Evolutionary conservation across 2,797 vertebrate genomes (phyloP).

Genomic region (Octomys mimax): DNA sequence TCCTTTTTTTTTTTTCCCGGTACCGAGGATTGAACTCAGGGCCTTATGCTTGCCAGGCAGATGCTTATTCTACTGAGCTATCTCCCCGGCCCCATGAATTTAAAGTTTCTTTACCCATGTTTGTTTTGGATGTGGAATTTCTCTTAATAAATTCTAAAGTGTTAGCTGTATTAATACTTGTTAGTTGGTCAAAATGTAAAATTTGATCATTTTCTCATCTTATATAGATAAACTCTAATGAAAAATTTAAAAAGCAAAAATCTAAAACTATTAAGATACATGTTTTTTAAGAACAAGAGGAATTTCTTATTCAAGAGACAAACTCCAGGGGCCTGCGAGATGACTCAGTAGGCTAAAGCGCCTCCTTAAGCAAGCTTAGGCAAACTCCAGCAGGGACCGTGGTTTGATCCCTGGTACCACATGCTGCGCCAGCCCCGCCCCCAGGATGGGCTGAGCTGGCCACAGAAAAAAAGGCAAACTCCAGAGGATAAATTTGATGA

Average conservation of each 20-base stretch:
- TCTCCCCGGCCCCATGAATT: too few relatives aligned
- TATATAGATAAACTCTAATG: neutral
- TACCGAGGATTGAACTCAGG: too few relatives aligned
- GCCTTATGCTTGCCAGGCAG: too few relatives aligned
- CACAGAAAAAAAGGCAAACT: neutral
- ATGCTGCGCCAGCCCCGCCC: too few relatives aligned
- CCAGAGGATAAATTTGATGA: neutral
- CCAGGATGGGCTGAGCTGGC: too few relatives aligned
- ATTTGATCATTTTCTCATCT: neutral
- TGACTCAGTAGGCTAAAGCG: too few relatives aligned
- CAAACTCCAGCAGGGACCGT: too few relatives aligned
- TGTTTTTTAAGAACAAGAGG: neutral
- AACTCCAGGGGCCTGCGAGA: too few relatives aligned
- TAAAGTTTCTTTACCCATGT: neutral
- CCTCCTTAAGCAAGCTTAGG: too few relatives aligned
- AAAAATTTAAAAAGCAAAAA: slow-evolving; percentile 10
- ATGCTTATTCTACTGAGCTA: too few relatives aligned
- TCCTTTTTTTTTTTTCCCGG: neutral
- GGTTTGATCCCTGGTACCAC: too few relatives aligned
- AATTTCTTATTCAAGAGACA: neutral
- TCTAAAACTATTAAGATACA: neutral
- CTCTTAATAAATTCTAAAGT: neutral
- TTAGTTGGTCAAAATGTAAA: neutral
- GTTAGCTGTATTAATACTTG: neutral
- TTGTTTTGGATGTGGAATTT: neutral